Percentiles rank a stretch among this genome's conserved stretches.
Conservation (phyloP, 1,140 invertebrate species). For the Conus betulinus region DNA sequence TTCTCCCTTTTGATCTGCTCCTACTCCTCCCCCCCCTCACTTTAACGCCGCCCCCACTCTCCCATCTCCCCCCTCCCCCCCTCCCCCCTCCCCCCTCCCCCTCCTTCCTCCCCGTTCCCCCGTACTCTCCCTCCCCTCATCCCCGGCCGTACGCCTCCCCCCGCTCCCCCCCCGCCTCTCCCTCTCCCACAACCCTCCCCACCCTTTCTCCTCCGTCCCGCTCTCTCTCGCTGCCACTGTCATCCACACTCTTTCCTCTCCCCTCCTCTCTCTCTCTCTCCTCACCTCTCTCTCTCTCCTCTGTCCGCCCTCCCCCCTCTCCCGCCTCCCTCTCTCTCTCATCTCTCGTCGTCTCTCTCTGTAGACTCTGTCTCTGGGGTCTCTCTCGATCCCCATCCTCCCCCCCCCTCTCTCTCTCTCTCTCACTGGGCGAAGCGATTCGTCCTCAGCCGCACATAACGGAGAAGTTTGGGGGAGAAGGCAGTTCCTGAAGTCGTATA, state of each 20-base stretch:
- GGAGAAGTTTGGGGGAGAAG: no score
- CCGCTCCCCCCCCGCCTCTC: slow-evolving; percentile 43
- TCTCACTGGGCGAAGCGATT: neutral
- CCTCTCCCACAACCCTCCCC: neutral
- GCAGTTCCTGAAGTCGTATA: no score
- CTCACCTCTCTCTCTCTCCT: no score
- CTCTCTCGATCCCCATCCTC: neutral
- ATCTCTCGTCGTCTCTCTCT: no score
- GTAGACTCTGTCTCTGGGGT: no score
- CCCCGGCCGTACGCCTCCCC: slow-evolving; percentile 47
- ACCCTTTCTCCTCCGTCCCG: slow-evolving; percentile 11
- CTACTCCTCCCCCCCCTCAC: neutral
- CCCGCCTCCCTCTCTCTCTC: no score
- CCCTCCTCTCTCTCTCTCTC: neutral
- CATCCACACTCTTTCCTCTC: neutral
- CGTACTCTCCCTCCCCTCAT: slow-evolving; percentile 37
- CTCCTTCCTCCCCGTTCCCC: slow-evolving; percentile 21
- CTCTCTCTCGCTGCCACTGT: slow-evolving; percentile 13
- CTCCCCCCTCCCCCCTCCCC: no score
- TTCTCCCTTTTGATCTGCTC: slow-evolving; percentile 12
- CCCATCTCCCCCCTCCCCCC: no score
- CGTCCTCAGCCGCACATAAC: no score
- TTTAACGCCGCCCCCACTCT: no score
- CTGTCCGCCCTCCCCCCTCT: no score
- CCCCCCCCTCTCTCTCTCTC: neutral